phyloP scores from a whole-genome alignment of 2,888 invertebrate species.

The Zele albiditarsus region DNA sequence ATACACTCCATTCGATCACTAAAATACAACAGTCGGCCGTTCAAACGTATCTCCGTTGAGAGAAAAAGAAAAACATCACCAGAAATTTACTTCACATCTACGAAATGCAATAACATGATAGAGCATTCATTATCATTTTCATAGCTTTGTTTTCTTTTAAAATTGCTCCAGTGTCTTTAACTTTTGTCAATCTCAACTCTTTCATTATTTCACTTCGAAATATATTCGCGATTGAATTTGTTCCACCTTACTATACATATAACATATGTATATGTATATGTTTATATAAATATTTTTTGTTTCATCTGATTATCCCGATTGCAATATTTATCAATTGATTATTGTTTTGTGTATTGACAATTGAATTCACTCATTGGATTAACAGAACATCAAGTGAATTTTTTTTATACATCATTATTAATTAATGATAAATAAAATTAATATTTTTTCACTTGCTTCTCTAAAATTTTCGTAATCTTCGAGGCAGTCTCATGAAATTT shows the following conservation, averaged over 20 bases:
- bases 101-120: slow-evolving; percentile 31
- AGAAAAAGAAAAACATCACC: slow-evolving; percentile 23
- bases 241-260: background rate
- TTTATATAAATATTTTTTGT: background rate
- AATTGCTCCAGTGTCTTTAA: slow-evolving; percentile 8
- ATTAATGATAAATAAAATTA: background rate
- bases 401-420: background rate
- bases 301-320: background rate
- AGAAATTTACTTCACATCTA: slow-evolving; percentile 14
- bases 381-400: background rate
- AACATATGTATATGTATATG: background rate
- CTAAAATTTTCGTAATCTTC: slow-evolving; percentile 29
- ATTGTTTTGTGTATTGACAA: background rate
- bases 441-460: slow-evolving; percentile 8
- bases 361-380: background rate
- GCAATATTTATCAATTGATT: background rate
- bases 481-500: slow-evolving; percentile 40
- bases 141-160: background rate
- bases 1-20: slow-evolving; percentile 35
- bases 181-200: background rate
- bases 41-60: slow-evolving; percentile 21
- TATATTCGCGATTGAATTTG: slow-evolving; percentile 8
- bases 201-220: background rate
- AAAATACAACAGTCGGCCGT: slow-evolving; percentile 35
- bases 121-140: background rate